Conservation (phyloP, 1,140 invertebrate species). For the Magallana ariakensis region DNA sequence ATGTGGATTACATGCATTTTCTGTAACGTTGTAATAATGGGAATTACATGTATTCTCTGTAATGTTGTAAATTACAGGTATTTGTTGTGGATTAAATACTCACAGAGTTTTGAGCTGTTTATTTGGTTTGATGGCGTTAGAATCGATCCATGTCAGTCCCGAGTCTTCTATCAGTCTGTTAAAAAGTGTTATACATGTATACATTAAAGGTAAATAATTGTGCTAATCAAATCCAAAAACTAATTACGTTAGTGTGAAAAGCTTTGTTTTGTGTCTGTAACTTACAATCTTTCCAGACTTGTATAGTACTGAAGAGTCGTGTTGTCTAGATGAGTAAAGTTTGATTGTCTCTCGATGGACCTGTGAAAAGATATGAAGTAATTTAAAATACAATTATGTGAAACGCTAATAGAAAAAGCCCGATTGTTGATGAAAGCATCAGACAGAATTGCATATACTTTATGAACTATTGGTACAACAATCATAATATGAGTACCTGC, state of each 20-base stretch:
- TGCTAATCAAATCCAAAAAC: no score
- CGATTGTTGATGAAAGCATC: no score
- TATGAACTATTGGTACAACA: no score
- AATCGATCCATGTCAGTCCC: not conserved
- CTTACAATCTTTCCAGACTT: slow-evolving; percentile 41
- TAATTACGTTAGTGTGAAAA: not conserved
- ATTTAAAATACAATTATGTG: not conserved
- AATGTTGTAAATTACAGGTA: no score
- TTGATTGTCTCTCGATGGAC: slow-evolving; percentile 26
- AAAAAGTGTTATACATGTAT: not conserved
- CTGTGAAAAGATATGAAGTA: not conserved
- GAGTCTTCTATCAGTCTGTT: slow-evolving; percentile 25
- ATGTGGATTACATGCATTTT: no score
- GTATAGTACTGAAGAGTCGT: slow-evolving; percentile 37
- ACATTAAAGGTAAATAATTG: no score
- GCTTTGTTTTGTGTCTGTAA: not conserved
- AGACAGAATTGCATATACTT: no score
- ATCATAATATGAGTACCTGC: no score
- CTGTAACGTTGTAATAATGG: no score
- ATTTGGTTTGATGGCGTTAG: slow-evolving; percentile 40
- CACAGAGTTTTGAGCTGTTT: slow-evolving; percentile 39
- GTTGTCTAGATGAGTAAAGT: slow-evolving; percentile 28
- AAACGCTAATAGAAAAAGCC: no score
- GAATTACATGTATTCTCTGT: no score
- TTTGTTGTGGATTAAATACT: not conserved